Conservation (phyloP, 2,797 vertebrate genomes). For the Eleutherodactylus coqui region DNA sequence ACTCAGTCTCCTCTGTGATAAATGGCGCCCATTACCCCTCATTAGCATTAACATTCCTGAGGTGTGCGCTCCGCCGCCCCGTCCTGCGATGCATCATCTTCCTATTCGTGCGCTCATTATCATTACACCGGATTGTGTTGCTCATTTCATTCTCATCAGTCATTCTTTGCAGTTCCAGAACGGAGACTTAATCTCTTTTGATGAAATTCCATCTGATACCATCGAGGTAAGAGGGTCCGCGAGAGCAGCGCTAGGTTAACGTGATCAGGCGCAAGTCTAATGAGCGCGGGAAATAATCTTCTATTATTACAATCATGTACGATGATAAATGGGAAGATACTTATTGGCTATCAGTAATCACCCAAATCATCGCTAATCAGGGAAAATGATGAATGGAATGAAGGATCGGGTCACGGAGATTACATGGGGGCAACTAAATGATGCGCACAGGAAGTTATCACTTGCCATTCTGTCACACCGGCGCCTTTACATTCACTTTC, state of each 20-base stretch:
- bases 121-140: constrained; percentile 70
- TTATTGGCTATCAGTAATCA: background rate
- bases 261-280: background rate
- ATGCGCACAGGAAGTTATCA: too few relatives aligned
- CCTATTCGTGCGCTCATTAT: too few relatives aligned
- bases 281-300: background rate
- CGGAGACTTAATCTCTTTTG: constrained; percentile 77
- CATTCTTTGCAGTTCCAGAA: constrained; percentile 84
- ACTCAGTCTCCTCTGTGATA: background rate
- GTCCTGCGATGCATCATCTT: constrained; percentile 62
- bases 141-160: constrained; percentile 77
- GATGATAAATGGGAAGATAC: background rate
- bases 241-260: background rate
- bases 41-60: constrained; percentile 32
- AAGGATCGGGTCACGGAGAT: too few relatives aligned
- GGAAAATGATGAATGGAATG: background rate
- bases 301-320: background rate
- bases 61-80: background rate
- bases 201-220: constrained; percentile 77
- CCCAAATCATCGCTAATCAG: background rate
- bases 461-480: too few relatives aligned
- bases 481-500: background rate
- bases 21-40: constrained; percentile 18
- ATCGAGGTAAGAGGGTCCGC: constrained; percentile 77
- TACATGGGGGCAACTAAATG: too few relatives aligned